Evolutionary conservation across 2,888 invertebrate species (phyloP), one percentile per base, ranked within the genome.

Genomic region (Choristoneura rosaceana): DNA sequence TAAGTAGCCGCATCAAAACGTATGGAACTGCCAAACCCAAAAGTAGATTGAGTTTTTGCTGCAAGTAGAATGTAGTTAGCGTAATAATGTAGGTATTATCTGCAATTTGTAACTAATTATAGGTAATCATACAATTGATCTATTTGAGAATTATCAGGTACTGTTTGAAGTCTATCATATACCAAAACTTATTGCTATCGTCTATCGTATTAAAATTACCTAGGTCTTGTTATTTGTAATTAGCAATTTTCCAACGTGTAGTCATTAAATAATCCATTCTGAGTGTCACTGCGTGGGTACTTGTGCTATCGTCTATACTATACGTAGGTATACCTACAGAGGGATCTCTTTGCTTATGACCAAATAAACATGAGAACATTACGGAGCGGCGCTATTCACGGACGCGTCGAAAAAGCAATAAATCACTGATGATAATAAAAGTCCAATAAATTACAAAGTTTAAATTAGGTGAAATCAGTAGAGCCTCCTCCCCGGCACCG

Each of bases 381-480:
- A 52, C 8, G 15, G 52, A 15, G 52, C 15, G 7, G 47, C 52
- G 60, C 58, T 58, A 41, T 15, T 52, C 33, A 17, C 59, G 33
- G 50, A 38, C 14, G 64, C 64, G 38, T 61, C 65, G 43, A 47
- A 64, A 55, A n/a, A 61, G 60, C 70, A 25, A 71, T 71, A 61
- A 71, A 71, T 71, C 65, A 65, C 70, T 3, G 58, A 50, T 65
- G 60, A 70, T 70, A 71, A 71, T 71, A 71, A 61, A 71, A 71
- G 66, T 52, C 65, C 70, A 66, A 71, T 66, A 66, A 71, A 71
- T 71, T 66, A 71, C 70, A 66, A 71, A 60, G 65, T 71, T 52
- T 50, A 66, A 71, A 65, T 52, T 50, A 66, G 66, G 65, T 60
- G 25, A 61, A 43, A 38, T 41, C 41, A 66, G 65, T 71, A 55